Evolutionary conservation across 2,888 invertebrate species (phyloP).

Genomic region (Lycaena phlaeas): DNA sequence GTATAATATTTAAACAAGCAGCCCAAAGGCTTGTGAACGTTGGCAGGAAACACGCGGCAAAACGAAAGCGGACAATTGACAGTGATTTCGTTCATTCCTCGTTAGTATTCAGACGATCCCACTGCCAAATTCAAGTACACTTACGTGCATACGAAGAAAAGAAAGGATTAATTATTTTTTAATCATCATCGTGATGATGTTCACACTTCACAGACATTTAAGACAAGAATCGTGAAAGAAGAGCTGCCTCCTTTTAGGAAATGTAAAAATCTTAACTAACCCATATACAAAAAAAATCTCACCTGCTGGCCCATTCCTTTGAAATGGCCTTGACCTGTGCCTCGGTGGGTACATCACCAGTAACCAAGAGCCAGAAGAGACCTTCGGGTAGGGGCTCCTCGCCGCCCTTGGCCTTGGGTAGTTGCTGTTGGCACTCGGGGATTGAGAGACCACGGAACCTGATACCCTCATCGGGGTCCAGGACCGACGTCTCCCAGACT

Average conservation of each 20-base stretch:
- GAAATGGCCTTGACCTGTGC: conserved; percentile 81
- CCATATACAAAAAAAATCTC: conserved; percentile 14
- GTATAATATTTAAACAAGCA: no score
- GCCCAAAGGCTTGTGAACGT: no score
- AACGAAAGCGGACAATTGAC: background rate
- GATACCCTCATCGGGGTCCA: conserved; percentile 96
- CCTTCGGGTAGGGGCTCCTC: conserved; percentile 84
- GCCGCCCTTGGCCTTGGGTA: conserved; percentile 80
- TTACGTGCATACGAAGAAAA: no score
- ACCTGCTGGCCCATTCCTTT: conserved; percentile 84
- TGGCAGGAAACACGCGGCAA: background rate
- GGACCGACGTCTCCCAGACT: conserved; percentile 94
- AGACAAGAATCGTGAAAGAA: no score
- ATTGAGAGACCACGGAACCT: conserved; percentile 94
- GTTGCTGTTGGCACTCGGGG: conserved; percentile 81
- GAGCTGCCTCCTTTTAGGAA: no score
- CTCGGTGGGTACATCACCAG: conserved; percentile 81
- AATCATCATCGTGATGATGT: no score
- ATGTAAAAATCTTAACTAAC: no score
- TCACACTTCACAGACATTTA: no score
- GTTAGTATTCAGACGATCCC: background rate
- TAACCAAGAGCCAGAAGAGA: conserved; percentile 84
- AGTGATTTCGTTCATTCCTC: background rate
- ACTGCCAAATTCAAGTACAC: no score
- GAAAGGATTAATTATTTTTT: no score